Base-by-base conservation (phyloP, 2,797 vertebrate genomes). In the Acrocephalus scirpaceus region DNA sequence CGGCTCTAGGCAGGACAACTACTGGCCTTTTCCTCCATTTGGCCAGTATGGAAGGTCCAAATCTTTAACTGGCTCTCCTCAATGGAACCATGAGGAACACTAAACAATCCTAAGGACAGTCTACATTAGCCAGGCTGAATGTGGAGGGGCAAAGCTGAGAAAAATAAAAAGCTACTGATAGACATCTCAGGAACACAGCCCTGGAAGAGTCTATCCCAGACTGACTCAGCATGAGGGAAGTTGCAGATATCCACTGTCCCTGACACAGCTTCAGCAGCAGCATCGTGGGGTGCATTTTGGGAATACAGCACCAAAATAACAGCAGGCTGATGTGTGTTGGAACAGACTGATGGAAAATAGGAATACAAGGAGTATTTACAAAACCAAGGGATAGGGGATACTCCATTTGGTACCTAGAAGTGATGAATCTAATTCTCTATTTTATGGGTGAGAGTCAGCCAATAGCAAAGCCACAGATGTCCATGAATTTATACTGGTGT, bases 41-140 rank as follows among this genome's bases (percentile, higher is more conserved):
- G 89, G 73, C 47, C 47, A 67, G 14, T 34, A n/a, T 16, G 51
- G 57, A 89, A 74, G n/a, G 47, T 58, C 61, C 57, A 92, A 77
- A 83, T 58, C 60, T 76, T 74, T 48, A 29, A 48, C 67, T 72
- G 50, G 23, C 64, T 70, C 11, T 86, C 53, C 58, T 83, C 47
- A 40, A 5, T 4, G 3, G 20, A n/a, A 16, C 32, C 57, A 1
- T 0, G 2, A 72, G 47, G 54, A 89, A 29, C 30, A 12, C 6
- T 19, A 25, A 82, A 18, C 11, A 48, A 17, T 18, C 36, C 78
- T 42, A 34, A 81, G 25, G 61, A 48, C 56, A 60, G n/a, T 1
- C 42, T 65, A 6, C 14, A 42, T 13, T 8, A 88, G 30, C 58
- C 65, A 88, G 48, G 29, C 23, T 54, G 58, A 42, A 67, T 10